Evolutionary conservation across 2,113 vertebrate genomes (phyloP).

Genomic region (Nesoenas mayeri): DNA sequence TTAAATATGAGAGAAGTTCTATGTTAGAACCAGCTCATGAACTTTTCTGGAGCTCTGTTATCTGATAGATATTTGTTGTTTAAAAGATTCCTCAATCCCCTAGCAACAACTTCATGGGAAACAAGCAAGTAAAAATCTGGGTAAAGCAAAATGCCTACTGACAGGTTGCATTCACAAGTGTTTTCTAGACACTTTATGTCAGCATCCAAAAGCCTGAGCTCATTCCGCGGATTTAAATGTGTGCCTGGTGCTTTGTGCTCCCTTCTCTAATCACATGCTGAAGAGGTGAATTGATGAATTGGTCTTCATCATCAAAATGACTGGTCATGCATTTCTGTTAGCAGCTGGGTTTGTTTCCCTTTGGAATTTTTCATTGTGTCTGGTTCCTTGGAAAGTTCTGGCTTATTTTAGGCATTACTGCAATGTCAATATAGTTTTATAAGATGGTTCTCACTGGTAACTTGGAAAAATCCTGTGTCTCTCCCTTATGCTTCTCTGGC

Average conservation of each 20-base stretch:
- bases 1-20: background rate
- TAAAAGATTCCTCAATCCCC: background rate
- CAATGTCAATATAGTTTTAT: background rate
- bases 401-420: background rate
- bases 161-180: background rate
- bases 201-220: background rate
- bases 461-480: background rate
- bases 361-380: background rate
- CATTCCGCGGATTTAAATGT: background rate
- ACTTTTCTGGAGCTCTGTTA: background rate
- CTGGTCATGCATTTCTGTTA: background rate
- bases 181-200: background rate
- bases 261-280: background rate
- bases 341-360: background rate
- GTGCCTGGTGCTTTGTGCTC: background rate
- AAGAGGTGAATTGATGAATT: background rate
- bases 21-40: background rate
- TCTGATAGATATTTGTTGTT: background rate
- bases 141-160: background rate
- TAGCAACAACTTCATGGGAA: background rate
- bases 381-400: background rate
- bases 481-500: background rate
- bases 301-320: background rate
- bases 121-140: background rate
- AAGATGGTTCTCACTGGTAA: background rate